A percentile compares a stretch with the other conserved stretches of the same genome.
Evolutionary conservation across 2,113 vertebrate genomes (phyloP).

Genomic region (Erinaceus europaeus): DNA sequence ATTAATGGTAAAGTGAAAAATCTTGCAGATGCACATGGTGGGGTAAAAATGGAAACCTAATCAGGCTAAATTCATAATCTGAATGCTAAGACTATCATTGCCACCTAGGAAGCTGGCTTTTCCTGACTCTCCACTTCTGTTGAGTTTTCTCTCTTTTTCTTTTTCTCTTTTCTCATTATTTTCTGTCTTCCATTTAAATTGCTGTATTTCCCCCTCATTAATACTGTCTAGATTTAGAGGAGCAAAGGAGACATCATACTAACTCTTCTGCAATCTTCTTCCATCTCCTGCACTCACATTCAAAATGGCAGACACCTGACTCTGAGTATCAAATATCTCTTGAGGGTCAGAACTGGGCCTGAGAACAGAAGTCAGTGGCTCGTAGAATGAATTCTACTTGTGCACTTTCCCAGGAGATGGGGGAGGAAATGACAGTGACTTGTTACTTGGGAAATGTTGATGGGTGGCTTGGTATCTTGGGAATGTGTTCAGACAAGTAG

Average conservation of each 20-base stretch:
- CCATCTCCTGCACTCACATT: neutral
- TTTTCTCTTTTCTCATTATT: neutral
- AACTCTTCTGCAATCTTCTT: neutral
- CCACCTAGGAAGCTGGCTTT: neutral
- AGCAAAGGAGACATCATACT: neutral
- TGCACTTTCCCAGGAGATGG: constrained; percentile 56
- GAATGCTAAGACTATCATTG: neutral
- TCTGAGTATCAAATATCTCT: neutral
- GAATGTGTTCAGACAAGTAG: constrained; percentile 56
- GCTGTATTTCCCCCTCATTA: neutral
- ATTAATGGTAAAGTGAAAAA: too few species aligned
- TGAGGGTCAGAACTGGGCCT: neutral
- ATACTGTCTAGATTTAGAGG: neutral
- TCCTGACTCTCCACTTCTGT: neutral
- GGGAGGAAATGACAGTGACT: constrained; percentile 40
- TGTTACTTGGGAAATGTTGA: constrained; percentile 43
- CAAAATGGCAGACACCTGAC: neutral
- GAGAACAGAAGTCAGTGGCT: neutral
- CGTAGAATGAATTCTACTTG: neutral
- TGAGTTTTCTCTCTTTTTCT: too few species aligned
- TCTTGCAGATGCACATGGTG: too few species aligned
- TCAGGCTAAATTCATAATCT: too few species aligned
- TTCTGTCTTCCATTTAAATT: neutral
- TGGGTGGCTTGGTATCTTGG: constrained; percentile 60
- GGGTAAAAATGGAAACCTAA: too few species aligned